These are phyloP conservation scores for Hyalella azteca DNA, from an alignment of 2,888 invertebrate species.

Conservation along the genomic window DNA sequence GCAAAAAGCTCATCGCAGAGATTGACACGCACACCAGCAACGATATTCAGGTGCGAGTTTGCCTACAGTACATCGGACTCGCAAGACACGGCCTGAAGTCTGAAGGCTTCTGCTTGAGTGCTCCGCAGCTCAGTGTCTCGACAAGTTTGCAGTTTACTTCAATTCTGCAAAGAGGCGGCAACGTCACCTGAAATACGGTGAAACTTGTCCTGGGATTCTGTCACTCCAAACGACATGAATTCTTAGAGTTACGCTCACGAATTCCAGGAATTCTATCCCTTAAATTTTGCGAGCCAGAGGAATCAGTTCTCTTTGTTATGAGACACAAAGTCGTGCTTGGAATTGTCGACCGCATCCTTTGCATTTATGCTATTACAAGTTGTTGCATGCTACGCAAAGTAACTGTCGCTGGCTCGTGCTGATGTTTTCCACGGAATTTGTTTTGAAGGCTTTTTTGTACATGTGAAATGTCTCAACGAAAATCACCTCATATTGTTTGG, in stretches of 20 bases:
- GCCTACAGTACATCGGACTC: not conserved
- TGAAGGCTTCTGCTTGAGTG: not conserved
- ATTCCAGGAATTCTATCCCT: not conserved
- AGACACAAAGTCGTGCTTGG: not conserved
- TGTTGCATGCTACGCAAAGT: too few species aligned
- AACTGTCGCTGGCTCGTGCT: too few species aligned
- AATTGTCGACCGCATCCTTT: not conserved
- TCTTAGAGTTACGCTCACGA: slow-evolving; percentile 12
- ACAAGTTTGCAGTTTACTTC: slow-evolving; percentile 21
- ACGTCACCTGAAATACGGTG: slow-evolving; percentile 5
- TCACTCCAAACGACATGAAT: slow-evolving; percentile 24
- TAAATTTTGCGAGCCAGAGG: not conserved
- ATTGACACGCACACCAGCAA: too few species aligned
- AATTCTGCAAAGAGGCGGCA: slow-evolving; percentile 14
- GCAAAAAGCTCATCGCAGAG: too few species aligned
- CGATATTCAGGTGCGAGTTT: not conserved
- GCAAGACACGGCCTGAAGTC: not conserved
- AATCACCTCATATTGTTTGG: too few species aligned
- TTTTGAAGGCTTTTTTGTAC: too few species aligned
- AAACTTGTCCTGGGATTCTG: slow-evolving; percentile 17
- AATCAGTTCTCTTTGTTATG: not conserved
- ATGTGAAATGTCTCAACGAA: too few species aligned
- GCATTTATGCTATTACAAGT: too few species aligned
- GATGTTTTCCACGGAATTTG: too few species aligned
- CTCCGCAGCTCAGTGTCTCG: slow-evolving; percentile 10